These are phyloP conservation scores for Atopsyche davidsoni DNA, from an alignment of 1,140 invertebrate genomes.

Conservation along the genomic window DNA sequence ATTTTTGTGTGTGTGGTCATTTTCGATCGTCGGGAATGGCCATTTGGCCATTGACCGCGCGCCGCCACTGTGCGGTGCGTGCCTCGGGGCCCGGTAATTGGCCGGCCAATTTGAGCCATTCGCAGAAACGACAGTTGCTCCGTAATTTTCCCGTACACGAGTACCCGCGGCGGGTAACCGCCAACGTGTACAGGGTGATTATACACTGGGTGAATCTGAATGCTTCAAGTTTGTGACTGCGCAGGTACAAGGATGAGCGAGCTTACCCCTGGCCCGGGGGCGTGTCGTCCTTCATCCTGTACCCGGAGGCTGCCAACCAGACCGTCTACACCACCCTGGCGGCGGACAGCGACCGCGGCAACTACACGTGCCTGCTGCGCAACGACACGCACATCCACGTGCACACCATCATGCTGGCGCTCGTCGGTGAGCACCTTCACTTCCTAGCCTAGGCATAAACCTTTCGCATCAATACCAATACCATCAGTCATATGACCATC, in stretches of 20 bases:
- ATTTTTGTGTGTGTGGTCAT: too few species aligned
- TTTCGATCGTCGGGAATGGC: too few species aligned
- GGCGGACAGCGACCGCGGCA: slow-evolving; percentile 57
- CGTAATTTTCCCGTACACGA: not conserved
- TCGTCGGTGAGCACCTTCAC: slow-evolving; percentile 59
- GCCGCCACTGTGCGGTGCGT: too few species aligned
- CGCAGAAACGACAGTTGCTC: too few species aligned
- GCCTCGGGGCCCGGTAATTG: too few species aligned
- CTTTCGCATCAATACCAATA: too few species aligned
- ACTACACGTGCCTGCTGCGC: slow-evolving; percentile 64
- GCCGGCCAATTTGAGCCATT: too few species aligned
- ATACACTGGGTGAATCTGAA: too few species aligned
- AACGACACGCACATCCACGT: slow-evolving; percentile 61
- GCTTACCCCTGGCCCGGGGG: slow-evolving; percentile 68
- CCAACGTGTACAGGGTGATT: not conserved
- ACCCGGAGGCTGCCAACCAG: slow-evolving; percentile 71
- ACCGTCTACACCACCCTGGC: slow-evolving; percentile 66
- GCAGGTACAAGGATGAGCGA: slow-evolving; percentile 69
- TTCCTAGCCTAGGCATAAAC: too few species aligned
- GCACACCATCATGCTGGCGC: slow-evolving; percentile 58
- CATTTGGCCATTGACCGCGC: too few species aligned
- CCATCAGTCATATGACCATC: too few species aligned
- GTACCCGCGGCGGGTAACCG: not conserved
- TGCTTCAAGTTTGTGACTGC: too few species aligned
- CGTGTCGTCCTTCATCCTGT: slow-evolving; percentile 63